A percentile compares a stretch with the other conserved stretches of the same genome.
These are phyloP conservation scores for Volucella zonaria DNA, from an alignment of 2,888 invertebrate species.

Conservation along the genomic window DNA sequence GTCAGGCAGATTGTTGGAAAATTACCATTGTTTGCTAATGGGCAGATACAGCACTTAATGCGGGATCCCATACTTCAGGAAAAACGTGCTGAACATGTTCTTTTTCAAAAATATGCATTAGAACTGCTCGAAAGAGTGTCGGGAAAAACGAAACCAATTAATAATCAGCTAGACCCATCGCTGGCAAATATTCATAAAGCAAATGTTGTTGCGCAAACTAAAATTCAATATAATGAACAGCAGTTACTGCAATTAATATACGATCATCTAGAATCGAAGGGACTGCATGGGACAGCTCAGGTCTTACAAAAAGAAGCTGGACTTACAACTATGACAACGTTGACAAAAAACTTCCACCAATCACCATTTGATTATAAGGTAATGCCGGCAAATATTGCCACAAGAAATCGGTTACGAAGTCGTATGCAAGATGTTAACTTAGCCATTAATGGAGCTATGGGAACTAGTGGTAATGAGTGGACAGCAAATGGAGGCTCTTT, in stretches of 20 bases:
- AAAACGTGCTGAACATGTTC: conserved; percentile 96
- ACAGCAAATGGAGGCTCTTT: conserved; percentile 66
- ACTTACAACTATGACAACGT: conserved; percentile 83
- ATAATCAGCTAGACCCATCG: conserved; percentile 92
- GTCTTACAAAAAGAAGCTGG: conserved; percentile 90
- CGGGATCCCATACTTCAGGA: conserved; percentile 98
- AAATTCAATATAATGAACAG: conserved; percentile 96
- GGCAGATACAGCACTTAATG: conserved; percentile 96
- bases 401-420: conserved; percentile 79
- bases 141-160: conserved; percentile 91
- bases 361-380: conserved; percentile 82
- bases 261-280: conserved; percentile 91
- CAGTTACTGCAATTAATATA: conserved; percentile 96
- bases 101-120: conserved; percentile 96
- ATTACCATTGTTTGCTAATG: conserved; percentile 95
- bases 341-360: conserved; percentile 80
- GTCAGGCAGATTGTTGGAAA: conserved; percentile 97
- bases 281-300: conserved; percentile 88
- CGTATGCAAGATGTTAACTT: conserved; percentile 80
- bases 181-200: conserved; percentile 95
- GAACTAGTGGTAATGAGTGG: conserved; percentile 42
- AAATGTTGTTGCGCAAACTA: conserved; percentile 97
- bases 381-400: conserved; percentile 76
- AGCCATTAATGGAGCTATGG: conserved; percentile 74
- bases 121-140: conserved; percentile 95